phyloP scores from a whole-genome alignment of 2,797 vertebrate genomes.

The Fistularia commersonii region DNA sequence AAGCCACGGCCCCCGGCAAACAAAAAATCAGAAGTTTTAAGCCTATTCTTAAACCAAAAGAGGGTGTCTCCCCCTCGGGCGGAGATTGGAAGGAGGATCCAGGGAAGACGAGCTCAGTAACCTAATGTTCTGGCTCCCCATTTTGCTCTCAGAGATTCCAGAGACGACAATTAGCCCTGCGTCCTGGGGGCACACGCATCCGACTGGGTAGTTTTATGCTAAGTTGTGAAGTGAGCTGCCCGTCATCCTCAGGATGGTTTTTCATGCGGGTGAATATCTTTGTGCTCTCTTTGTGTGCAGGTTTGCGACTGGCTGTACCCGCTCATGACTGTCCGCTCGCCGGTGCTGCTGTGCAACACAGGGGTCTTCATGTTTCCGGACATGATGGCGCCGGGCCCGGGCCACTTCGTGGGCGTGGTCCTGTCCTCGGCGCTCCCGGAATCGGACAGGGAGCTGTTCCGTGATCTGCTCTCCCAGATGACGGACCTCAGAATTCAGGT shows the following conservation, averaged over 20 bases:
- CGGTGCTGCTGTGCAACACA: conserved; percentile 87
- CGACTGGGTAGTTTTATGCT: no score
- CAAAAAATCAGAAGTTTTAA: no score
- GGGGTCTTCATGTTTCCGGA: conserved; percentile 98
- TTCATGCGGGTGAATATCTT: no score
- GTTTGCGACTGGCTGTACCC: conserved; percentile 97
- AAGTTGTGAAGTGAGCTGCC: background rate
- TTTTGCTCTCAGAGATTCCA: no score
- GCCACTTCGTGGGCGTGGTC: conserved; percentile 92
- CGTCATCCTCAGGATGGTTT: background rate
- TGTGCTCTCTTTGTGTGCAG: conserved; percentile 61
- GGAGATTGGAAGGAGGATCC: no score
- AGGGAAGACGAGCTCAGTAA: no score
- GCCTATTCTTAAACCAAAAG: no score
- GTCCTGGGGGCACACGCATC: no score
- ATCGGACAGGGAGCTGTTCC: conserved; percentile 81
- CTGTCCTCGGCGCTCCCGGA: conserved; percentile 87
- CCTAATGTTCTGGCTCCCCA: no score
- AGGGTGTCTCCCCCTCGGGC: no score
- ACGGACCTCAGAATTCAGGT: conserved; percentile 95
- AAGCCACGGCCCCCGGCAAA: no score
- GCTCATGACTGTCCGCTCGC: conserved; percentile 86
- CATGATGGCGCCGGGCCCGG: conserved; percentile 84
- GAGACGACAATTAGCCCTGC: no score
- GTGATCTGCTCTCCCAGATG: conserved; percentile 89